Evolutionary conservation across 1,140 invertebrate genomes (phyloP), one percentile per base, ranked within the genome.

Genomic region (Drosophila suzukii): DNA sequence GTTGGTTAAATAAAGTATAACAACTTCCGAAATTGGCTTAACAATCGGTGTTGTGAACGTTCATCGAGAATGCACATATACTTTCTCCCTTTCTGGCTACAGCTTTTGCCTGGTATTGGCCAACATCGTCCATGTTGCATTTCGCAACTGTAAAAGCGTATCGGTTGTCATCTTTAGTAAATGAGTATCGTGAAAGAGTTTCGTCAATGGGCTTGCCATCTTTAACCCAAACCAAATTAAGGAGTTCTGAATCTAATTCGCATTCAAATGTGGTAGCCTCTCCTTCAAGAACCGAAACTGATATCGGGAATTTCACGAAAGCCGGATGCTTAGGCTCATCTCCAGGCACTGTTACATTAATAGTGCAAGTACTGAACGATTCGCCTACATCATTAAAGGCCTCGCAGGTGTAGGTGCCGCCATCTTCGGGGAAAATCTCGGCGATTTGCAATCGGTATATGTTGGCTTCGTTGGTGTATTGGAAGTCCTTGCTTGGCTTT

Each of bases 351-450:
- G 94, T 90, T 54, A 98, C 97, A 84, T 96, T 95, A 60, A 98
- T 94, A 73, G 97, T 96, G 93, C 97, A 98, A 81, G 96, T 97
- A 91, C 97, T 97, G 93, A 97, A 98, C 57, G 97, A 97, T 93
- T 99, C 97, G 65, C 98, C 98, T 57, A 95, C 96, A 92, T 98
- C 97, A 93, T 98, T 98, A 93, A 98, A 98, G 46, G 97, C 97
- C 93, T 99, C 98, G 93, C 98, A 99, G 4, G 97, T 98, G 93
- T 99, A 99, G 30, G 96, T 97, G 49, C 98, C 98, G 90, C 95
- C 94, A 65, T 92, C 90, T 93, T 98, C 97, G 6, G 97, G 97
- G 95, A 98, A 98, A 85, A 99, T 97, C 92, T 99, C 98, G 15
- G 97, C 96, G 72, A 99, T 98, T 72, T 96, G 94, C 65, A 99